Evolutionary conservation across 2,113 vertebrate species (phyloP), one percentile per base, ranked within the genome.

Genomic region (Malurus cyaneus): DNA sequence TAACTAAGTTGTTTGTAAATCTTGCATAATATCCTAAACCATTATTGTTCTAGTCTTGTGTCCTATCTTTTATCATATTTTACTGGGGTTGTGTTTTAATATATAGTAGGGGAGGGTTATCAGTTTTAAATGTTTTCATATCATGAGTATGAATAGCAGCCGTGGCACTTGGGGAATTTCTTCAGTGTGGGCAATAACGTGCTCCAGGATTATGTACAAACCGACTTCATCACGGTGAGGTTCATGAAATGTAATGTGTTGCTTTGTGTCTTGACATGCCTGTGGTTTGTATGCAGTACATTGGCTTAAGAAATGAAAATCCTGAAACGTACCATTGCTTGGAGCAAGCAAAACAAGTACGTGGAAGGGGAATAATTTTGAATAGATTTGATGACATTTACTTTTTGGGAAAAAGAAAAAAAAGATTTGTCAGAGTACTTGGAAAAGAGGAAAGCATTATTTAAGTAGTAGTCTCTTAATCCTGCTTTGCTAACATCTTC

Each of bases 191-290:
- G 54, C 57, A 85, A 20, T 64, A 81, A 67, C 42, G 28, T 29
- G 15, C 41, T 87, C 57, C 74, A 70, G 62, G 42, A 69, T 18
- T 80, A 89, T 31, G 59, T 69, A 47, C 0, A 0, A 72, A 85
- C 53, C 3, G 2, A 66, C 28, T 85, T 85, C 79, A 59, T 73
- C 78, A 44, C 0, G 0, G 46, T 62, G 54, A 85, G 66, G 54
- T 2, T 87, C 71, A 46, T 47, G 87, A 85, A 94, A 87, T 72
- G 24, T 26, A 41, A 44, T 18, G n/a, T 85, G 29, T 62, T 85
- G 44, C 78, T 91, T 81, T 94, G 50, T 91, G 70, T 95, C 54
- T 50, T 72, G 85, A 93, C 87, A 85, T 82, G 93, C 59, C 54
- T 91, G 74, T 82, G 78, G 78, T 77, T 92, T 94, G 42, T 76